Conservation (phyloP, 2,797 vertebrate genomes). For the Premnoplex brunnescens region DNA sequence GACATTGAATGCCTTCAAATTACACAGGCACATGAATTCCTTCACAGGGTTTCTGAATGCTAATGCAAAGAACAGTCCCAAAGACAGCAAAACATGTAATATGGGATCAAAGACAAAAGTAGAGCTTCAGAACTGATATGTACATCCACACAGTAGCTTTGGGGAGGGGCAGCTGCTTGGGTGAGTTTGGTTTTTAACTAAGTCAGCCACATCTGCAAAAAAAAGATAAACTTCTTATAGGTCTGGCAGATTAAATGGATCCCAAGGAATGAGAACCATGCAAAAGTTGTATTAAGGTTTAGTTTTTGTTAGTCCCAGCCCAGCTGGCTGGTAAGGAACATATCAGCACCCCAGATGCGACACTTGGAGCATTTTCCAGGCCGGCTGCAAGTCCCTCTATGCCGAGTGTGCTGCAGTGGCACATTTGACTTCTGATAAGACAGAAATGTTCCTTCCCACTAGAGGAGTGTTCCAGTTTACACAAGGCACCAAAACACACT, state of each 20-base stretch:
- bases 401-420: neutral
- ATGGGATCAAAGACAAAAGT: neutral
- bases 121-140: neutral
- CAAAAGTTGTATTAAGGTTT: neutral
- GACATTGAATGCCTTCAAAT: neutral
- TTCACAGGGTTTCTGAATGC: neutral
- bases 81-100: neutral
- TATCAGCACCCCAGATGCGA: neutral
- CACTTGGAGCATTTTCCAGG: neutral
- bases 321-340: neutral
- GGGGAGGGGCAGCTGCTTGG: neutral
- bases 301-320: neutral
- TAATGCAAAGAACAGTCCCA: neutral
- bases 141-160: neutral
- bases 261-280: neutral
- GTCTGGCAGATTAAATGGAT: neutral
- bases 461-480: neutral
- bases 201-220: neutral
- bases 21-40: neutral
- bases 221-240: neutral
- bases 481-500: neutral
- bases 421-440: neutral
- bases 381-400: neutral
- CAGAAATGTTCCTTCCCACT: neutral
- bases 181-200: neutral